phyloP scores from a whole-genome alignment of 2,888 invertebrate species.

The Parnassius orleans region DNA sequence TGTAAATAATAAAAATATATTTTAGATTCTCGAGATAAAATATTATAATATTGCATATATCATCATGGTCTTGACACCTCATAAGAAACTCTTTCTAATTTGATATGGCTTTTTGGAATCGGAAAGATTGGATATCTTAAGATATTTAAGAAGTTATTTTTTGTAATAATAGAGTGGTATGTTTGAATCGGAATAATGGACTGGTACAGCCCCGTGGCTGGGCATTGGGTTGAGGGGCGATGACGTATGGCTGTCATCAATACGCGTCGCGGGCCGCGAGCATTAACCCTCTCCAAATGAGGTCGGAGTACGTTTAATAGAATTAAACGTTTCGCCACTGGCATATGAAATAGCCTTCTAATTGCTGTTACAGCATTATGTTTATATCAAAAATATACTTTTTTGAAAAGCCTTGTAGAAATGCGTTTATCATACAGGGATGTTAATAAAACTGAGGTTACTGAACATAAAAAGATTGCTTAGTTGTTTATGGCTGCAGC shows the following conservation, averaged over 20 bases:
- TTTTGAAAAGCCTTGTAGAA: background rate
- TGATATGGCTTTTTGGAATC: too few relatives aligned
- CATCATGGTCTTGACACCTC: too few relatives aligned
- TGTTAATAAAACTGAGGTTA: too few relatives aligned
- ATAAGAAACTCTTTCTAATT: too few relatives aligned
- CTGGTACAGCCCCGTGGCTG: slow-evolving; percentile 11
- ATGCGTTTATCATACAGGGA: background rate
- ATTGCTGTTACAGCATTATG: slow-evolving; percentile 14
- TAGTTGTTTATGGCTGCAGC: too few relatives aligned
- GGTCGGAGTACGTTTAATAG: slow-evolving; percentile 67
- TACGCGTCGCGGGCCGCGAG: slow-evolving; percentile 56
- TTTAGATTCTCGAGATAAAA: too few relatives aligned
- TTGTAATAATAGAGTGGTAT: too few relatives aligned
- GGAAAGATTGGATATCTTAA: too few relatives aligned
- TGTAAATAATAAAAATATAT: background rate
- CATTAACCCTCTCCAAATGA: slow-evolving; percentile 71
- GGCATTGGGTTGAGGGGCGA: slow-evolving; percentile 39
- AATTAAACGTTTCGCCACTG: slow-evolving; percentile 58
- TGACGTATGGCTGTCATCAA: slow-evolving; percentile 70
- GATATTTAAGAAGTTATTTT: too few relatives aligned
- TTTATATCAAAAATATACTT: slow-evolving; percentile 16
- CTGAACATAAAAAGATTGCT: too few relatives aligned
- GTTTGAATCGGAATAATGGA: slow-evolving; percentile 5
- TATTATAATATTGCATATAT: too few relatives aligned
- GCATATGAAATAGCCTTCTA: slow-evolving; percentile 29